Conservation (phyloP, 2,113 vertebrate species). For the Prochilodus magdalenae region DNA sequence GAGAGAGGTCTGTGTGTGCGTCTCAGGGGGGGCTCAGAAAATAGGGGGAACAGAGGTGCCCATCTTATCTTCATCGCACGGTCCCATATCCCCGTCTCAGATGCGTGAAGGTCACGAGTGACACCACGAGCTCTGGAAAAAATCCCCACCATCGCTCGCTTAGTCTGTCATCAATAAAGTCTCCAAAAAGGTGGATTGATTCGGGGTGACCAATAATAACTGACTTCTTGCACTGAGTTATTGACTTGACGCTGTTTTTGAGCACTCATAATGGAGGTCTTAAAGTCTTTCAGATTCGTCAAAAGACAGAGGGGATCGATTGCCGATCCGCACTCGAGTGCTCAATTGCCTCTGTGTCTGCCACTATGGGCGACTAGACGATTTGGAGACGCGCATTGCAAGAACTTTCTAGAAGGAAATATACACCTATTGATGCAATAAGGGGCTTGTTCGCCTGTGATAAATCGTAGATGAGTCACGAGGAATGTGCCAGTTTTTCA, state of each 20-base stretch:
- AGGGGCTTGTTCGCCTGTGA: not conserved
- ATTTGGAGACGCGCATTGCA: not conserved
- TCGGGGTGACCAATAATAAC: conserved; percentile 47
- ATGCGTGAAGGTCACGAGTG: conserved; percentile 55
- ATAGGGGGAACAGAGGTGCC: conserved; percentile 18
- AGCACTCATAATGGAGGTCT: conserved; percentile 18
- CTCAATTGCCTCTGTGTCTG: not conserved
- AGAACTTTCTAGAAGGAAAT: not conserved
- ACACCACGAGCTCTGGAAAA: conserved; percentile 9
- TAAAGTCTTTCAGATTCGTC: conserved; percentile 19
- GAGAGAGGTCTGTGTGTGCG: conserved; percentile 6
- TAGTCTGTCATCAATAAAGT: conserved; percentile 54
- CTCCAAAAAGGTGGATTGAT: conserved; percentile 48
- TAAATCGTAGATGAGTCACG: not conserved
- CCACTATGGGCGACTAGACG: not conserved
- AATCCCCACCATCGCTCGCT: not conserved
- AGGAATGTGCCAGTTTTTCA: not conserved
- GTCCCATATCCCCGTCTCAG: conserved; percentile 30
- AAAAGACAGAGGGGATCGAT: conserved; percentile 31
- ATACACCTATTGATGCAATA: not conserved
- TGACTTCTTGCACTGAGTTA: conserved; percentile 37
- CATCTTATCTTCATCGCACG: conserved; percentile 25
- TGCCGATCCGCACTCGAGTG: not conserved
- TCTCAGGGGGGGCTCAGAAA: not conserved
- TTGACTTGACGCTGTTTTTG: conserved; percentile 33